phyloP scores from a whole-genome alignment of 2,797 vertebrate species.

The Microtus agrestis region DNA sequence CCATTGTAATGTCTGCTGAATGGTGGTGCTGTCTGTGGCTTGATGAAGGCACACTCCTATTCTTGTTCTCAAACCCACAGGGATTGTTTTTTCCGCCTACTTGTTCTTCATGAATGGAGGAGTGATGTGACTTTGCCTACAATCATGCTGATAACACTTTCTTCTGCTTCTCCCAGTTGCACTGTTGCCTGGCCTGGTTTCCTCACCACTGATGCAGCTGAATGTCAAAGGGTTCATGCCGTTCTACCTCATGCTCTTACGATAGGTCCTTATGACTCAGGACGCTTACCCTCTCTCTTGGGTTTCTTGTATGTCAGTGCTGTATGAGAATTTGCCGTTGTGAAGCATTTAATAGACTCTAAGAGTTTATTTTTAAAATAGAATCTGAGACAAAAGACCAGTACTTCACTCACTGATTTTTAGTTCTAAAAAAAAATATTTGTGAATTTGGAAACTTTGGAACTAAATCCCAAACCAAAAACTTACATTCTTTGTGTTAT shows the following conservation, averaged over 20 bases:
- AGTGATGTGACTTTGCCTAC: neutral
- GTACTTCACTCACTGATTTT: neutral
- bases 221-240: fast-evolving
- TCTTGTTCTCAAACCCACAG: neutral
- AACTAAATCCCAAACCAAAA: neutral
- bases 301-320: neutral
- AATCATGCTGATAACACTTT: neutral
- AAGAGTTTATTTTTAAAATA: neutral
- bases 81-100: neutral
- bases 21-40: neutral
- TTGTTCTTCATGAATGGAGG: neutral
- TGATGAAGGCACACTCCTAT: neutral
- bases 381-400: neutral
- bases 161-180: fast-evolving
- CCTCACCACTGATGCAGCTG: neutral
- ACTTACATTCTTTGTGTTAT: neutral
- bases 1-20: conserved; percentile 35
- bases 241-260: neutral
- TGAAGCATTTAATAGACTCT: neutral
- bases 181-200: neutral
- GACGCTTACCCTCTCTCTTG: neutral
- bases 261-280: neutral
- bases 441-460: neutral
- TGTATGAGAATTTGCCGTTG: neutral
- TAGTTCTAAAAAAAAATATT: neutral